Percentiles rank a stretch among this genome's conserved stretches.
phyloP scores from a whole-genome alignment of 2,888 invertebrate species.

The Proisotoma minuta region DNA sequence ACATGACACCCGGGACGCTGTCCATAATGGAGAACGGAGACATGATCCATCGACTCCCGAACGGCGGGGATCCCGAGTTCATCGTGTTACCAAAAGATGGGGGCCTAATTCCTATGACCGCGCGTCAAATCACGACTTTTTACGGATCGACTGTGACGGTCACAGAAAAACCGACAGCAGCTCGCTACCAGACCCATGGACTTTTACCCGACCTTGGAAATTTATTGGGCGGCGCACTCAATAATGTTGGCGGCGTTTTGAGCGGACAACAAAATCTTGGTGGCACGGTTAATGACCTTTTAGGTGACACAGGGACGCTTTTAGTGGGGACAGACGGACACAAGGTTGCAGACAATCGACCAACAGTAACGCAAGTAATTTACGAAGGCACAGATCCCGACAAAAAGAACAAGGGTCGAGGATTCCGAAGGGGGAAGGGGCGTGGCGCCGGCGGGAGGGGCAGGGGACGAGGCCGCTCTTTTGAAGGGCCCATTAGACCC shows the following conservation, averaged over 20 bases:
- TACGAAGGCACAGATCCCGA: neutral
- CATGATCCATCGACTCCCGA: neutral
- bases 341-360: no score
- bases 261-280: neutral
- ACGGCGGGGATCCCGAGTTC: neutral
- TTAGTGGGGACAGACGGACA: no score
- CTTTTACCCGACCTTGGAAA: neutral
- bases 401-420: no score
- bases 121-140: neutral
- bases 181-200: neutral
- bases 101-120: neutral
- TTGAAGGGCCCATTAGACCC: no score
- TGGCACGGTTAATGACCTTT: no score
- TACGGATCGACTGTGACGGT: neutral
- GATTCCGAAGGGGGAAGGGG: neutral
- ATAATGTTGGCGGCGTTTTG: neutral
- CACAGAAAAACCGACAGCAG: neutral
- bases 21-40: neutral
- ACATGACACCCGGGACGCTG: neutral
- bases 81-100: neutral
- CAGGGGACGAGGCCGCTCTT: no score
- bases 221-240: neutral
- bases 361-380: no score
- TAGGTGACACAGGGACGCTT: no score
- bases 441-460: neutral